These are phyloP conservation scores for Heliconius himera DNA, from an alignment of 1,140 invertebrate species.

Conservation along the genomic window DNA sequence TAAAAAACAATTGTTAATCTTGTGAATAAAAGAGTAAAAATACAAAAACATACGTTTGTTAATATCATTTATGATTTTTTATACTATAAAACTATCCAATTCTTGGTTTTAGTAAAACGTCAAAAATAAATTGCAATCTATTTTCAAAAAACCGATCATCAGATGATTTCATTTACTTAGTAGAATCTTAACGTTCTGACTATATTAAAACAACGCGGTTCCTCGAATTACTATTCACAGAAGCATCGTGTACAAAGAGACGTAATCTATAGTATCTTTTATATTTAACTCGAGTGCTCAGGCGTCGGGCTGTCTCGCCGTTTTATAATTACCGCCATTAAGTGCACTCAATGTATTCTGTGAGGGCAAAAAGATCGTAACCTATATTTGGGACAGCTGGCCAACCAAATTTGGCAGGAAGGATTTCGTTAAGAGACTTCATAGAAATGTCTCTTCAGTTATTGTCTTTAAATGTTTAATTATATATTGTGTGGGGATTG, in stretches of 20 bases:
- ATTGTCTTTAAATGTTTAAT: not conserved
- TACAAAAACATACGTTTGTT: too few relatives aligned
- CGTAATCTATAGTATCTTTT: constrained; percentile 31
- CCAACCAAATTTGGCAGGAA: constrained; percentile 6
- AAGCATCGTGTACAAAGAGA: constrained; percentile 14
- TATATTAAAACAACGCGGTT: not conserved
- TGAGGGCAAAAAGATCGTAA: constrained; percentile 19
- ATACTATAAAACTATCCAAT: not conserved
- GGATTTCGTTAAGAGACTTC: not conserved
- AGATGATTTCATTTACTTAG: not conserved
- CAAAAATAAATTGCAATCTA: too few relatives aligned
- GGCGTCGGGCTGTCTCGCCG: constrained; percentile 33
- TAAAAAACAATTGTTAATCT: too few relatives aligned
- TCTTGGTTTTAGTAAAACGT: too few relatives aligned
- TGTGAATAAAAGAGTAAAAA: too few relatives aligned
- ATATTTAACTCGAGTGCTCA: constrained; percentile 24
- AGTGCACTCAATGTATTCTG: constrained; percentile 20
- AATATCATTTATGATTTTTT: too few relatives aligned
- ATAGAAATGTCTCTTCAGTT: not conserved
- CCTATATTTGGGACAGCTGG: constrained; percentile 30
- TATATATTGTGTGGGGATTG: not conserved
- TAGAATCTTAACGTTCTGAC: not conserved
- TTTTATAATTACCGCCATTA: constrained; percentile 29
- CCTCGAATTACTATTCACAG: constrained; percentile 8
- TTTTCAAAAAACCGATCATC: too few relatives aligned